Base-by-base conservation (phyloP, 1,140 invertebrate genomes). In the Drosophila insularis region DNA sequence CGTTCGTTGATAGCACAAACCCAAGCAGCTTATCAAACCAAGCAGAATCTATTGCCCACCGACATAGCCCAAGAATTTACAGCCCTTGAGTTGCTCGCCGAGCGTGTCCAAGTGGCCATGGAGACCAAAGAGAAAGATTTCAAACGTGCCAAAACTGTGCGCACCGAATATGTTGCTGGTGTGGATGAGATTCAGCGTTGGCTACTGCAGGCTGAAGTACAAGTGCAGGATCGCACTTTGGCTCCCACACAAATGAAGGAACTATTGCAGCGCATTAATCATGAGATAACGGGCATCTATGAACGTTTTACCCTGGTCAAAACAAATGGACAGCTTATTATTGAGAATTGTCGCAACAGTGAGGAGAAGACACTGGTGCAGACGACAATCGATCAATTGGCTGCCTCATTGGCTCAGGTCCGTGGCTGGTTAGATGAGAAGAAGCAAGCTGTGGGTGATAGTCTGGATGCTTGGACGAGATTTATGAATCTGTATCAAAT, bases 61-160 rank as follows among this genome's bases (percentile, higher is more conserved):
- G 96, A 97, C 93, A 93, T 97, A 58, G 94, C 93, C 69, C 95
- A 96, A 91, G 94, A 96, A 92, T 92, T 97, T 68, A 96, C 95
- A 2, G 93, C 94, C 62, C 93, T 97, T 70, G 96, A 97, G 92
- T 92, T 98, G 50, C 93, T 95, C n/a, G 94, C 96, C 27, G 97
- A 98, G 91, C 94, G 95, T 59, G 93, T 97, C 14, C 93, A 94
- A 37, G 94, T 95, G 69, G 94, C 94, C 7, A 96, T 98, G 95
- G 97, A 98, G 78, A 96, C 97, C 80, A 97, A 97, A 90, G 94
- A 96, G 74, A 94, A 95, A 81, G 96, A 98, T 91, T 95, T 96
- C 91, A 97, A 97, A 89, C 94, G 96, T 55, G 97, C 97, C 6
- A 94, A 95, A 77, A 97, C 96, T 14, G 94, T 96, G 59, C 94